Conservation (phyloP, 2,888 invertebrate genomes). For the Caenorhabditis parvicauda region DNA sequence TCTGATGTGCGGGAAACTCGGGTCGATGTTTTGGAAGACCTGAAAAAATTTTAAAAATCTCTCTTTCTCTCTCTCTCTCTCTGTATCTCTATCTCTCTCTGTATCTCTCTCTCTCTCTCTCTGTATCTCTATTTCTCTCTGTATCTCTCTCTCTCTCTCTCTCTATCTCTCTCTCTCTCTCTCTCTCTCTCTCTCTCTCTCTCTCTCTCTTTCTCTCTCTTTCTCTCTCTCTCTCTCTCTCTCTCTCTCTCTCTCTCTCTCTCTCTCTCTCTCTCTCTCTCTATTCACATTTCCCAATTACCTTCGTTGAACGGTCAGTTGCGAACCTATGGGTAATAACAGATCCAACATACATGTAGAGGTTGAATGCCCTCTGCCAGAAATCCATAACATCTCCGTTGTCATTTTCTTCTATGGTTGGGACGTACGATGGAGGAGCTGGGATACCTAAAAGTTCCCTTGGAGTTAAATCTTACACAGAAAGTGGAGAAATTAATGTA, state of each 20-base stretch:
- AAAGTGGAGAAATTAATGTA: not conserved
- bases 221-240: too few relatives aligned
- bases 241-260: too few relatives aligned
- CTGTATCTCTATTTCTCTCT: too few relatives aligned
- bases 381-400: slow-evolving; percentile 50
- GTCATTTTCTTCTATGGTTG: slow-evolving; percentile 50
- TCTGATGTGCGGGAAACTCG: slow-evolving; percentile 48
- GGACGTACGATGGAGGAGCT: slow-evolving; percentile 48
- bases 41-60: slow-evolving; percentile 7
- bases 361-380: slow-evolving; percentile 44
- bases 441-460: slow-evolving; percentile 43
- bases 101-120: too few relatives aligned
- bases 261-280: too few relatives aligned
- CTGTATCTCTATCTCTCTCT: too few relatives aligned
- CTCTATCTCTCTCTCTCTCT: too few relatives aligned
- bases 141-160: too few relatives aligned
- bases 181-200: too few relatives aligned
- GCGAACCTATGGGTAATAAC: slow-evolving; percentile 40
- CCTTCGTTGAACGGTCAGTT: slow-evolving; percentile 34
- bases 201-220: too few relatives aligned
- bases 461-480: not conserved
- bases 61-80: too few relatives aligned
- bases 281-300: too few relatives aligned
- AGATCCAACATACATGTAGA: slow-evolving; percentile 46
- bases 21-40: slow-evolving; percentile 36